Conservation (phyloP, 2,888 invertebrate genomes). For the Caenorhabditis sp. region DNA sequence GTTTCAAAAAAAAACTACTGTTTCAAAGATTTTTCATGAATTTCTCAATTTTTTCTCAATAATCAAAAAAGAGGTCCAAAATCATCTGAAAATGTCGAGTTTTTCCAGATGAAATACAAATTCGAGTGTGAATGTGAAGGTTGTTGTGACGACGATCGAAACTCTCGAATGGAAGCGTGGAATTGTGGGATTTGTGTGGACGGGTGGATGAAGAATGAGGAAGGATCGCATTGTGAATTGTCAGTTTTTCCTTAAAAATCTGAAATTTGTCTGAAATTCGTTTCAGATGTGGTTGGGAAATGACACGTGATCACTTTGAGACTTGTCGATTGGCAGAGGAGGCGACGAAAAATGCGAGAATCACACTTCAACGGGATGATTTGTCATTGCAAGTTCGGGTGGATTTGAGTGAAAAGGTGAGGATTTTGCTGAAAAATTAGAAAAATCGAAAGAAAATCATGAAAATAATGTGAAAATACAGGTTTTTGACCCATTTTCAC, state of each 20-base stretch:
- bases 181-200: constrained; percentile 27
- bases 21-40: no score
- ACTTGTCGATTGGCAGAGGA: constrained; percentile 22
- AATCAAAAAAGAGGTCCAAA: no score
- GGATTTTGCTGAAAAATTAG: no score
- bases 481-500: no score
- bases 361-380: constrained; percentile 5
- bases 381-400: not conserved
- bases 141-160: constrained; percentile 45
- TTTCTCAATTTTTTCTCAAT: no score
- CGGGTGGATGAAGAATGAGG: constrained; percentile 14
- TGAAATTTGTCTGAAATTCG: no score
- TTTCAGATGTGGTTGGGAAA: constrained; percentile 38
- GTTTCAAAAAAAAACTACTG: no score
- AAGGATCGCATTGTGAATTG: constrained; percentile 12
- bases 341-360: constrained; percentile 2
- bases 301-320: constrained; percentile 28
- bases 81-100: not conserved
- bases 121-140: constrained; percentile 53
- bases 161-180: constrained; percentile 39
- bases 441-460: no score
- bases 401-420: constrained; percentile 15
- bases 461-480: no score
- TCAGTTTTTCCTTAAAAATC: not conserved
- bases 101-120: constrained; percentile 44